Evolutionary conservation across 2,797 vertebrate species (phyloP), one percentile per base, ranked within the genome.

Genomic region (Phoeniculus purpureus): DNA sequence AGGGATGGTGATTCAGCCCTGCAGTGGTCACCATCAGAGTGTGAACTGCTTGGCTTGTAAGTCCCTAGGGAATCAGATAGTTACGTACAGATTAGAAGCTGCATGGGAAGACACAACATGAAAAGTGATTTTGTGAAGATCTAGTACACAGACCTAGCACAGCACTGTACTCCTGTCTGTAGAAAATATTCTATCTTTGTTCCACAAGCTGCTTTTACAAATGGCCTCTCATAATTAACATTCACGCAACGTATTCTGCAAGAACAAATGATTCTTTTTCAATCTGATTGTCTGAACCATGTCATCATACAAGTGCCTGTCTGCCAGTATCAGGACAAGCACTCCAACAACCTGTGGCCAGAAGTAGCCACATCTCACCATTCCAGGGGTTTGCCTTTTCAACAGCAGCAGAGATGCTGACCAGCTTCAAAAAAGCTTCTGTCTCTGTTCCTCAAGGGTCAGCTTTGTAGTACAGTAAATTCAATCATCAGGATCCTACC

Each of bases 381-480:
- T 66, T 48, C 65, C 1, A 48, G 79, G 29, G 79, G 94, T 51
- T 31, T 75, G 55, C n/a, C 55, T 85, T 93, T 81, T 85, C 79
- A 91, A 47, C 43, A 78, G 77, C 50, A 79, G 58, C 32, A 8
- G 0, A 77, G 81, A 58, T 40, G 60, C 40, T 73, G 31, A 90
- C 15, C 27, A 78, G 17, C n/a, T 82, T 85, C 80, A 85, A 75
- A 62, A 29, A 77, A 78, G 13, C 43, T 26, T 60, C 9, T 19
- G 45, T 72, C 59, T 50, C 58, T 48, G 4, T 34, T 34, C 59
- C 80, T 59, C 73, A 89, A 90, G 66, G 59, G 66, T 92, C 92
- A 83, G 79, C 70, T 83, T 87, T 62, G 66, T 87, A 83, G 93
- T 81, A 78, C 11, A 76, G 27, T 73, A 85, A 94, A 93, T 66